Base-by-base conservation (phyloP, 2,113 vertebrate species). In the Mobula hypostoma region DNA sequence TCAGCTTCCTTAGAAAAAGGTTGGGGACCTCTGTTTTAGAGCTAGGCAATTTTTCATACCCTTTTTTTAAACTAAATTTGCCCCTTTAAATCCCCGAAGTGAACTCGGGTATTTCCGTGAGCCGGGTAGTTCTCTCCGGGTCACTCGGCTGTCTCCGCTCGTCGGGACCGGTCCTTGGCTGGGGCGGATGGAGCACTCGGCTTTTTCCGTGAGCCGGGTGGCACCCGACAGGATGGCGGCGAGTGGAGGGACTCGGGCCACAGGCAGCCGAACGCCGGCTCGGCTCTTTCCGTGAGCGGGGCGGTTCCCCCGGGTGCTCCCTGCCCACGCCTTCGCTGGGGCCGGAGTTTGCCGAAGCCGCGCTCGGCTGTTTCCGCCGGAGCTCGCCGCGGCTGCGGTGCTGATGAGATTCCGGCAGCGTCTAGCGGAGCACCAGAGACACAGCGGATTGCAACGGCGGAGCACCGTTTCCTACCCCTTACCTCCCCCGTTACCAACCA, bases 311-410 rank as follows among this genome's bases (percentile, higher is more conserved):
- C 0, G 72, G 1, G 70, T 21, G 27, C 76, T 0, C 32, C 1
- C 29, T 5, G 3, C 5, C 78, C 32, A 4, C n/a, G 0, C 77
- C 27, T n/a, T n/a, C 77, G 77, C 78, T n/a, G 12, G 76, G 74
- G 17, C 80, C 80, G 80, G 80, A 83, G 80, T 56, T 83, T 56
- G 80, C 80, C 80, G 80, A 83, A 56, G 15, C 6, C 0, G 19
- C 80, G 36, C 40, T 83, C 80, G 80, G 80, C 40, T 27, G 3
- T 56, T 56, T 83, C 80, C 80, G 80, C 19, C 80, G 80, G 80
- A 83, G 80, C 40, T 83, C 80, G 80, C 40, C 40, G 80, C 80
- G 40, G 80, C 80, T 83, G 80, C 80, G 80, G 80, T 83, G 80
- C 80, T 83, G 80, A 83, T 79, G 78, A 40, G 32, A 80, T 0